Evolutionary conservation across 2,113 vertebrate species (phyloP).

Genomic region (Lota lota): DNA sequence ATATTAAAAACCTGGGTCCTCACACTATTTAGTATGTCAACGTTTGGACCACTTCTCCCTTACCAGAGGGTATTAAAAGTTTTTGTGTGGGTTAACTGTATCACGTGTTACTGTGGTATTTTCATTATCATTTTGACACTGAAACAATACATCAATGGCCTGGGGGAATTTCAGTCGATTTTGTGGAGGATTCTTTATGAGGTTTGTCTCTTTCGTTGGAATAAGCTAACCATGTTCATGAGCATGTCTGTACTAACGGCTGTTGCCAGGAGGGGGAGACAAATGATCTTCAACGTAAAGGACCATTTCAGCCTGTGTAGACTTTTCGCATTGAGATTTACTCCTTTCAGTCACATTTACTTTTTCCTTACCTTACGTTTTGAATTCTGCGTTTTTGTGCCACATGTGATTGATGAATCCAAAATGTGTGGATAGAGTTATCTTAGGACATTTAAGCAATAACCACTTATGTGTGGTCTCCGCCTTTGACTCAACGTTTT

Average conservation of each 20-base stretch:
- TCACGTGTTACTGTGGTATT: constrained; percentile 36
- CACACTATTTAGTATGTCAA: constrained; percentile 73
- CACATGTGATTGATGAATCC: too few species aligned
- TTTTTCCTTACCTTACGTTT: too few species aligned
- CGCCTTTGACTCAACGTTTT: too few species aligned
- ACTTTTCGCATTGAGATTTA: too few species aligned
- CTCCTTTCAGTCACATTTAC: too few species aligned
- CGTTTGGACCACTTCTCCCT: constrained; percentile 72
- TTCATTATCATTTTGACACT: constrained; percentile 31
- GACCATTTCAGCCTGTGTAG: too few species aligned
- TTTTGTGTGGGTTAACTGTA: constrained; percentile 73
- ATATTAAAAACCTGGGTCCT: constrained; percentile 84
- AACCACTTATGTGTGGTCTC: too few species aligned
- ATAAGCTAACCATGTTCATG: background rate
- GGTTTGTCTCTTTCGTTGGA: constrained; percentile 30
- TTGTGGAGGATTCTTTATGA: constrained; percentile 53
- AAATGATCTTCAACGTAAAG: constrained; percentile 17
- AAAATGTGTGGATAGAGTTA: too few species aligned
- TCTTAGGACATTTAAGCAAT: too few species aligned
- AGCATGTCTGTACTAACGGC: constrained; percentile 1
- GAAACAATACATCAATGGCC: constrained; percentile 21
- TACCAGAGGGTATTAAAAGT: constrained; percentile 70
- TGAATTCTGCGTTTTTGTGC: too few species aligned
- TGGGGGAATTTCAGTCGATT: constrained; percentile 46
- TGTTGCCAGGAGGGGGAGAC: constrained; percentile 54